phyloP scores from a whole-genome alignment of 2,113 vertebrate species.

The Larimichthys polyactis region DNA sequence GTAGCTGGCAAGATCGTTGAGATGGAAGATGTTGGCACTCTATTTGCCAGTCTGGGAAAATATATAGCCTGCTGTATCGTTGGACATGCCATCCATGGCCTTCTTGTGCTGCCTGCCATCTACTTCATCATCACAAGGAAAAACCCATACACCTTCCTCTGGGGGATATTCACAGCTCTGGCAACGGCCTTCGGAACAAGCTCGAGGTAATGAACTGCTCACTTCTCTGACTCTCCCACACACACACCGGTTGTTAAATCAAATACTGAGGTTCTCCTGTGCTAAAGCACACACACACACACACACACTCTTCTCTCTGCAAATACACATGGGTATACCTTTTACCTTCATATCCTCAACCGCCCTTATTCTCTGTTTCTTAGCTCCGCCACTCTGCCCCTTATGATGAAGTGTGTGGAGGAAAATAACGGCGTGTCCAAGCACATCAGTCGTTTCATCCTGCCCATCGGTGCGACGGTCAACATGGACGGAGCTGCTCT shows the following conservation, averaged over 20 bases:
- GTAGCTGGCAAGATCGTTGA: constrained; percentile 92
- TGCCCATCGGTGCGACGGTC: constrained; percentile 93
- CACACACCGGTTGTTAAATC: constrained; percentile 17
- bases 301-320: background rate
- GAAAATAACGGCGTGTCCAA: constrained; percentile 90
- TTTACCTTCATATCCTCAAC: background rate
- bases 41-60: constrained; percentile 90
- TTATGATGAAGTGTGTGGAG: constrained; percentile 95
- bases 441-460: constrained; percentile 93
- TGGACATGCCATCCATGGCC: constrained; percentile 89
- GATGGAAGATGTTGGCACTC: constrained; percentile 85
- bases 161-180: constrained; percentile 88
- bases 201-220: constrained; percentile 85
- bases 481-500: constrained; percentile 95
- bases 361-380: background rate
- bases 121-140: constrained; percentile 90
- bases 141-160: constrained; percentile 92
- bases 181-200: constrained; percentile 92
- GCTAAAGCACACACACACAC: background rate
- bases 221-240: background rate
- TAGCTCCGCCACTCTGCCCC: constrained; percentile 91
- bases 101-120: constrained; percentile 88
- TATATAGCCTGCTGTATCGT: constrained; percentile 91
- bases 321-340: background rate
- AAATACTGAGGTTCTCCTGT: constrained; percentile 11